Evolutionary conservation across 2,797 vertebrate species (phyloP).

Genomic region (Enteromius unitaeniatus): DNA sequence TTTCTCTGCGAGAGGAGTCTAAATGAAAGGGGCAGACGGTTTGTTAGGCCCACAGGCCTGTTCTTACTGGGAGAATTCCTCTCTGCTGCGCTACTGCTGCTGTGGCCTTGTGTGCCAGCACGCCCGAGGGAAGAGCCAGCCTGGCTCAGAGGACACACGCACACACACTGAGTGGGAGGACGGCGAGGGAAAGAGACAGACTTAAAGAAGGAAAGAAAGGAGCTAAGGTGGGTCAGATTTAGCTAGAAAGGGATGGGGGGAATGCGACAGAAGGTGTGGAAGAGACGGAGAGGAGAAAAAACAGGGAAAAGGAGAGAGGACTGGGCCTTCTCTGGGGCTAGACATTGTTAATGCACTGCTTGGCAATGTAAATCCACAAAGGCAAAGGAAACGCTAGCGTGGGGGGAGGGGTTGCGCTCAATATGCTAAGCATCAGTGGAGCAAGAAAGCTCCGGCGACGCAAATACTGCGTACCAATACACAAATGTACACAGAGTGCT

Average conservation of each 20-base stretch:
- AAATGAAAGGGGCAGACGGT: slow-evolving; percentile 53
- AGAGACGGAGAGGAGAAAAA: not conserved
- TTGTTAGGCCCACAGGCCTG: slow-evolving; percentile 50
- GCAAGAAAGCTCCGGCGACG: slow-evolving; percentile 10
- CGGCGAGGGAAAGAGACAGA: slow-evolving; percentile 34
- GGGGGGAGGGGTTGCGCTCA: slow-evolving; percentile 22
- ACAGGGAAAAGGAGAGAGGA: slow-evolving; percentile 2
- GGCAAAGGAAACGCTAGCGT: slow-evolving; percentile 51
- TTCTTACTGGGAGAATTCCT: slow-evolving; percentile 56
- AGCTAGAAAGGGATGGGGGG: slow-evolving; percentile 25
- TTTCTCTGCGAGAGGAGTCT: slow-evolving; percentile 27
- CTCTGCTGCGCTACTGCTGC: slow-evolving; percentile 37
- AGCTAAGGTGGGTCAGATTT: not conserved
- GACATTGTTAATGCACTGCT: slow-evolving; percentile 66
- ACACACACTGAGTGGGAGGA: slow-evolving; percentile 24
- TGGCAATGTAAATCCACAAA: slow-evolving; percentile 62
- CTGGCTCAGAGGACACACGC: slow-evolving; percentile 36
- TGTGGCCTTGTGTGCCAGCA: slow-evolving; percentile 48
- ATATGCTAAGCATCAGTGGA: slow-evolving; percentile 38
- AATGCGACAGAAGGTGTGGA: slow-evolving; percentile 30
- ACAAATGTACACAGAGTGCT: slow-evolving; percentile 31
- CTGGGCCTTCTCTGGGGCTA: slow-evolving; percentile 61
- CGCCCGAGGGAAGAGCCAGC: slow-evolving; percentile 37
- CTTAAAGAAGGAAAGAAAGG: slow-evolving; percentile 47
- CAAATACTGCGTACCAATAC: slow-evolving; percentile 41